A percentile compares a stretch with the other conserved stretches of the same genome.
These are phyloP conservation scores for Periparus ater DNA, from an alignment of 2,797 vertebrate species.

Conservation along the genomic window DNA sequence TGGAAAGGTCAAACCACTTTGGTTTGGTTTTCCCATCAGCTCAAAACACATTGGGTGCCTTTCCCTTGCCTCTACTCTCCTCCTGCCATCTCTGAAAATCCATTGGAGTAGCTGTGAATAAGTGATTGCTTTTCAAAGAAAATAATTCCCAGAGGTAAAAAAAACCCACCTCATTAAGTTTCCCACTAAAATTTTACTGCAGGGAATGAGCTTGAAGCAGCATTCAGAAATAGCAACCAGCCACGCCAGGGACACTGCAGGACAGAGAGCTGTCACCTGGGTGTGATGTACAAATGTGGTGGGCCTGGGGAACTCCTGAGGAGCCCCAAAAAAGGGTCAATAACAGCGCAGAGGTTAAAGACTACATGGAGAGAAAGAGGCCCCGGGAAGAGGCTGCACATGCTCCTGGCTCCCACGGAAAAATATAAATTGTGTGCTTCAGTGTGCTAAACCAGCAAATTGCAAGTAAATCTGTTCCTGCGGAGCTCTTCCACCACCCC, in stretches of 20 bases:
- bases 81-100: not conserved
- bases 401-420: not conserved
- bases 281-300: not conserved
- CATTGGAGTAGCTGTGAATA: not conserved
- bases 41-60: not conserved
- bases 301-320: not conserved
- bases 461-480: not conserved
- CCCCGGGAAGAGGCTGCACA: not conserved
- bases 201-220: not conserved
- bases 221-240: slow-evolving; percentile 15
- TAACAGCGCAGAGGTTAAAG: not conserved
- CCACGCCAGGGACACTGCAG: not conserved
- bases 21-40: not conserved
- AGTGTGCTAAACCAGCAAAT: not conserved
- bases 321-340: not conserved
- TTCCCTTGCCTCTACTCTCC: not conserved
- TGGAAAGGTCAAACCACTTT: not conserved
- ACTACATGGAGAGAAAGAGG: not conserved
- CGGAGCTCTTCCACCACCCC: not conserved
- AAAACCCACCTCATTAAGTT: not conserved
- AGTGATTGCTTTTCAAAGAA: not conserved
- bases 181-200: not conserved
- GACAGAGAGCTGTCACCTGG: not conserved
- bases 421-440: not conserved
- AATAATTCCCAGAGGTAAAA: not conserved